A percentile compares a stretch with the other conserved stretches of the same genome.
Conservation (phyloP, 35 echinoderm and acorn worm genomes). For the Strongylocentrotus purpuratus region DNA sequence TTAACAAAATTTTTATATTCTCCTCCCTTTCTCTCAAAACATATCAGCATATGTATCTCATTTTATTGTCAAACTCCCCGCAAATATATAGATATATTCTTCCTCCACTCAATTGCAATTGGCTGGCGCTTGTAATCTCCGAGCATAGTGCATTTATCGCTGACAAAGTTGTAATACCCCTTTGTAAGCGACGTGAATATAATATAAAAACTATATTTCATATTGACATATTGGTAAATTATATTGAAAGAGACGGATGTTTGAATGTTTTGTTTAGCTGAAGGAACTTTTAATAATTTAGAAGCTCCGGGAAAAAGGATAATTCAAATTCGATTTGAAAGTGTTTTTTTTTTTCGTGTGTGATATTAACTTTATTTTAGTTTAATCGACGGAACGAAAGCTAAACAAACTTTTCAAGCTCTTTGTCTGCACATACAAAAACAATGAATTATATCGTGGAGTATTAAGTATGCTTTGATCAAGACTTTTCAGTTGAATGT, state of each 20-base stretch:
- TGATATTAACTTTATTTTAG: neutral
- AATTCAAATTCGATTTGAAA: slow-evolving; percentile 26
- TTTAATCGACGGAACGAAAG: slow-evolving; percentile 33
- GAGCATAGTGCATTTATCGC: slow-evolving; percentile 29
- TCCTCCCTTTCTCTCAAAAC: slow-evolving; percentile 12
- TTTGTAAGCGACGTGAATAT: neutral
- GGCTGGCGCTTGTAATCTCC: slow-evolving; percentile 29
- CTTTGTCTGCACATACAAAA: neutral
- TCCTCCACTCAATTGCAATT: neutral
- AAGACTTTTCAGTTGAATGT: neutral
- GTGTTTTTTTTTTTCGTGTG: neutral
- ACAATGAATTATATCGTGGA: neutral
- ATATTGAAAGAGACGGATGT: slow-evolving; percentile 6
- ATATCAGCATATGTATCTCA: slow-evolving; percentile 32
- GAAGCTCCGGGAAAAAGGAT: neutral
- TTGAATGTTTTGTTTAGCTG: neutral
- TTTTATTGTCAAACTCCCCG: slow-evolving; percentile 31
- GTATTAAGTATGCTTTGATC: neutral
- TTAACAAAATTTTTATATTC: slow-evolving; percentile 44
- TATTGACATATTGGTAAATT: slow-evolving; percentile 24
- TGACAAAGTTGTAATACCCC: slow-evolving; percentile 27
- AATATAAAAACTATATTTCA: slow-evolving; percentile 17
- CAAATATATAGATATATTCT: slow-evolving; percentile 28
- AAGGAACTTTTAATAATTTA: slow-evolving; percentile 33
- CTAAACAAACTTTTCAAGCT: neutral